phyloP scores from a whole-genome alignment of 1,140 invertebrate species.

The Bradysia coprophila region DNA sequence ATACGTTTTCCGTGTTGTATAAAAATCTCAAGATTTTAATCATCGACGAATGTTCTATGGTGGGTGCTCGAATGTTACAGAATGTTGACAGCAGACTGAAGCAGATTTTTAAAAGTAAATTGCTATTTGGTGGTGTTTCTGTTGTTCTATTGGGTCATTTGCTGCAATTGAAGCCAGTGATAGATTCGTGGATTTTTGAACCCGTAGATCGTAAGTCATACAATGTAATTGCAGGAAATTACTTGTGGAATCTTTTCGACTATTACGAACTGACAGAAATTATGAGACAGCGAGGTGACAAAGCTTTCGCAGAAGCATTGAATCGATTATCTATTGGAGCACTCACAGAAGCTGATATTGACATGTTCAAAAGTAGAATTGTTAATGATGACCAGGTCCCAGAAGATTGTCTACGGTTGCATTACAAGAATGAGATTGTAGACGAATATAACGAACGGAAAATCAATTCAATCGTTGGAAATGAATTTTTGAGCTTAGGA shows the following conservation, averaged over 20 bases:
- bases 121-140: conserved; percentile 9
- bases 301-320: conserved; percentile 7
- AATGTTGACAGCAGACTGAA: conserved; percentile 11
- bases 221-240: not conserved
- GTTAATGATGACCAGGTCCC: not conserved
- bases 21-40: conserved; percentile 15
- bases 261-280: conserved; percentile 8
- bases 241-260: conserved; percentile 5
- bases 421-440: not conserved
- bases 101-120: conserved; percentile 11
- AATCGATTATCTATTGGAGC: conserved; percentile 8
- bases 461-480: conserved; percentile 1
- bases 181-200: conserved; percentile 3
- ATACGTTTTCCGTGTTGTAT: too few species aligned
- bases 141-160: conserved; percentile 6
- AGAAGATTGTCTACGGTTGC: not conserved
- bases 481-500: conserved; percentile 2
- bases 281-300: conserved; percentile 10
- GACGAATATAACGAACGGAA: not conserved
- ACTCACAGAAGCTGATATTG: not conserved
- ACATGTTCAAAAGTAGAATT: not conserved
- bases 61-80: conserved; percentile 8
- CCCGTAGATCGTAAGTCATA: not conserved
- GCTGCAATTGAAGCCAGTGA: conserved; percentile 5
- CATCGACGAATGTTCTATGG: conserved; percentile 21